These are phyloP conservation scores for Stenichneumon culpator DNA, from an alignment of 2,888 invertebrate genomes.

Conservation along the genomic window DNA sequence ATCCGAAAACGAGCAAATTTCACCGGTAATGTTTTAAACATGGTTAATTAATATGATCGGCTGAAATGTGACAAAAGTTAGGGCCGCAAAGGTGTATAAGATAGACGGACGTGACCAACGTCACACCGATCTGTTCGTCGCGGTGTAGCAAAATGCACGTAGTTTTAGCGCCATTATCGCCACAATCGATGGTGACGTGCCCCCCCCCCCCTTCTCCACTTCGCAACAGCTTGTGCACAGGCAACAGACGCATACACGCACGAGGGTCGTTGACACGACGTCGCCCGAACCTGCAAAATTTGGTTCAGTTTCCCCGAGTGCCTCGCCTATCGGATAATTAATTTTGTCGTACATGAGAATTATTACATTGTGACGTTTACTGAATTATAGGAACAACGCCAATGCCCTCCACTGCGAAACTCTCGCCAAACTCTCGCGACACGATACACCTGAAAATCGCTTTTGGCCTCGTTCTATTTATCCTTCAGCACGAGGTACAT, in stretches of 20 bases:
- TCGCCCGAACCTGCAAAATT: slow-evolving; percentile 31
- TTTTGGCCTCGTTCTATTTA: background rate
- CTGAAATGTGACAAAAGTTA: background rate
- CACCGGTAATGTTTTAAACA: background rate
- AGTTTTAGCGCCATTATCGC: slow-evolving; percentile 48
- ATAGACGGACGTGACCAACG: slow-evolving; percentile 8
- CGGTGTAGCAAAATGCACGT: slow-evolving; percentile 25
- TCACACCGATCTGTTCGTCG: background rate
- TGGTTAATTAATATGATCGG: background rate
- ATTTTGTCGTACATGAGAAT: slow-evolving; percentile 48
- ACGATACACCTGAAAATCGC: slow-evolving; percentile 1
- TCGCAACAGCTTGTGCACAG: slow-evolving; percentile 60
- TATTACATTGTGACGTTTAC: slow-evolving; percentile 41
- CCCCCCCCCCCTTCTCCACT: background rate
- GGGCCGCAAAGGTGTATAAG: background rate
- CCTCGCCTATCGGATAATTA: slow-evolving; percentile 51
- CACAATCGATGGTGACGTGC: slow-evolving; percentile 61
- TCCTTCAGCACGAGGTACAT: background rate
- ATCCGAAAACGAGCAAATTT: background rate
- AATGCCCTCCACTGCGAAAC: background rate
- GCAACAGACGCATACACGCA: background rate
- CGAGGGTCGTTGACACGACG: background rate
- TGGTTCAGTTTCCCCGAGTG: slow-evolving; percentile 48
- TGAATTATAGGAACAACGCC: slow-evolving; percentile 32
- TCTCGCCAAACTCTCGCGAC: slow-evolving; percentile 1